Conservation (phyloP, 2,888 invertebrate species). For the Tachystola acroxantha region DNA sequence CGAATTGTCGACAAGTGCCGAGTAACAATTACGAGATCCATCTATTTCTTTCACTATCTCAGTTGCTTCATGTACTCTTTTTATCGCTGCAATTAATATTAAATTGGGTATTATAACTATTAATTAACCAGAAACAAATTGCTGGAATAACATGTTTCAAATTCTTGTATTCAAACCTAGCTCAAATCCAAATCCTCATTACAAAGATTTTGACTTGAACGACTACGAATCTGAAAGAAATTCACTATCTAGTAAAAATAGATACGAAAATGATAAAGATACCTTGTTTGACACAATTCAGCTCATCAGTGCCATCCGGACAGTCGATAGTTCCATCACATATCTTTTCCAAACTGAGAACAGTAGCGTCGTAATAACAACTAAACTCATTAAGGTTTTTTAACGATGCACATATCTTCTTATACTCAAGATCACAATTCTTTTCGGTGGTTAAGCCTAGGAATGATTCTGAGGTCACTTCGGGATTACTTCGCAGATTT, state of each 20-base stretch:
- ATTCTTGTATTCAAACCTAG: too few relatives aligned
- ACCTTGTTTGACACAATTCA: conserved; percentile 44
- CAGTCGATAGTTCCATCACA: conserved; percentile 51
- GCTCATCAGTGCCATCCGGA: conserved; percentile 45
- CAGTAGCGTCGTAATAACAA: conserved; percentile 32
- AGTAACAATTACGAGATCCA: conserved; percentile 33
- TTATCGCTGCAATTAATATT: conserved; percentile 32
- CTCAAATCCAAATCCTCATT: too few relatives aligned
- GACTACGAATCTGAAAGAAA: too few relatives aligned
- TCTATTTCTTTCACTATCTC: conserved; percentile 32
- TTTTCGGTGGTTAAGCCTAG: neutral
- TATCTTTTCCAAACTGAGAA: conserved; percentile 34
- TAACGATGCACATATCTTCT: conserved; percentile 16
- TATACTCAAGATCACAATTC: neutral
- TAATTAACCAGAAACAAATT: too few relatives aligned
- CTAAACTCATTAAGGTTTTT: conserved; percentile 33
- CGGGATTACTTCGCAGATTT: neutral
- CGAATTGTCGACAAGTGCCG: conserved; percentile 16
- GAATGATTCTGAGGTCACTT: neutral
- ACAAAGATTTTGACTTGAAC: too few relatives aligned
- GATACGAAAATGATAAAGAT: neutral
- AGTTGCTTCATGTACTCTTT: conserved; percentile 31
- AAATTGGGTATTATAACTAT: conserved; percentile 2
- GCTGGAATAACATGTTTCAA: too few relatives aligned
- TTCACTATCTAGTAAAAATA: too few relatives aligned